A percentile compares a stretch with the other conserved stretches of the same genome.
These are phyloP conservation scores for Cairina moschata DNA, from an alignment of 2,113 vertebrate species.

Conservation along the genomic window DNA sequence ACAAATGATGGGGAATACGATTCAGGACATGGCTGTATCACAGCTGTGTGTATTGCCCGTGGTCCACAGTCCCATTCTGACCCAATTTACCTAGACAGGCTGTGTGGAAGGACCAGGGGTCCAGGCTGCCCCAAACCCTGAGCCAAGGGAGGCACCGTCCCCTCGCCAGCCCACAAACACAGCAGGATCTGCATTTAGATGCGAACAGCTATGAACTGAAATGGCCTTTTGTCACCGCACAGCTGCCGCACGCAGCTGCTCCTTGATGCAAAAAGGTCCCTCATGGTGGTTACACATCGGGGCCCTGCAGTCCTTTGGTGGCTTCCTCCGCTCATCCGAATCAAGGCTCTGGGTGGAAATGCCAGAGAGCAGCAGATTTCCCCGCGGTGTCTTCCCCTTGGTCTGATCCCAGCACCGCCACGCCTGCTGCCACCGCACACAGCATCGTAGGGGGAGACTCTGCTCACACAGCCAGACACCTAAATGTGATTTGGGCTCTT, in stretches of 20 bases:
- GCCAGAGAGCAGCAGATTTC: not conserved
- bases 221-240: conserved; percentile 10
- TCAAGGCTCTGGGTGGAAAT: not conserved
- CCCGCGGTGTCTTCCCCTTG: accelerated
- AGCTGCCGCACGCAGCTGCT: conserved; percentile 59
- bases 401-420: not conserved
- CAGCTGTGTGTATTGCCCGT: not conserved
- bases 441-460: accelerated
- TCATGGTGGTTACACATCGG: not conserved
- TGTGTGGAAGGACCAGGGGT: not conserved
- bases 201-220: not conserved
- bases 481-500: accelerated
- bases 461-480: not conserved
- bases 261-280: not conserved
- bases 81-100: not conserved
- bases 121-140: not conserved
- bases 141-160: not conserved
- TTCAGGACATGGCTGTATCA: not conserved
- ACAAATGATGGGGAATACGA: not conserved
- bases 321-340: not conserved
- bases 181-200: conserved; percentile 54
- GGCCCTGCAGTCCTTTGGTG: not conserved
- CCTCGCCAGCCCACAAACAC: accelerated
- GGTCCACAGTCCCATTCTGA: not conserved
- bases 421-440: not conserved